Evolutionary conservation across 1,140 invertebrate genomes (phyloP), one percentile per base, ranked within the genome.

Genomic region (Rhagoletis pomonella): DNA sequence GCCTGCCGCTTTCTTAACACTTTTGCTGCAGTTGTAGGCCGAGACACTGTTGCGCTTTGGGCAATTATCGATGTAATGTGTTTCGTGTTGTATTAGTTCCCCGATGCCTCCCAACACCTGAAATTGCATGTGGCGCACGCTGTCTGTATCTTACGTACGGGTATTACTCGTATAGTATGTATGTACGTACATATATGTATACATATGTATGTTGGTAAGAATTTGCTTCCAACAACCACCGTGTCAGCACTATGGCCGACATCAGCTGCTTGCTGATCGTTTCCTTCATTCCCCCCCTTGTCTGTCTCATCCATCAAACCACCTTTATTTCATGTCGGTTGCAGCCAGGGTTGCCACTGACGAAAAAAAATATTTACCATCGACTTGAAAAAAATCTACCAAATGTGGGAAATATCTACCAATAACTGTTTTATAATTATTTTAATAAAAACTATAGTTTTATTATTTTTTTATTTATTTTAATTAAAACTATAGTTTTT

Each of bases 61-160:
- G 81, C 81, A 60, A 85, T 85, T 85, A 59, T 85, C 59, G 81
- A 85, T 59, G 81, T 85, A 9, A 58, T 59, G 3, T 58, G 58
- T 17, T 55, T 55, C n/a, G 69, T 47, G 69, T 47, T 47, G 42
- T 39, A 42, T 47, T 73, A 42, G 29, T 50, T 73, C 29, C 47
- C 17, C 69, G 19, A 29, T 29, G 64, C 29, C 29, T 39, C 5
- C 29, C 19, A 12, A 39, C 12, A n/a, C 29, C 5, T 73, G 42
- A 42, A 5, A 17, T 73, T 47, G 67, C 67, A 44, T 44, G 67
- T 44, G 29, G 64, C 64, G 5, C 39, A 67, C 64, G 4, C 39
- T 62, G 19, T 67, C n/a, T 29, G n/a, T 4, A 67, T 29, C 29
- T 67, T 6, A 67, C 29, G 29, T 67, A 29, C 29, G 29, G 6